These are phyloP conservation scores for Solenopsis fugax DNA, from an alignment of 1,140 invertebrate genomes.

Conservation along the genomic window DNA sequence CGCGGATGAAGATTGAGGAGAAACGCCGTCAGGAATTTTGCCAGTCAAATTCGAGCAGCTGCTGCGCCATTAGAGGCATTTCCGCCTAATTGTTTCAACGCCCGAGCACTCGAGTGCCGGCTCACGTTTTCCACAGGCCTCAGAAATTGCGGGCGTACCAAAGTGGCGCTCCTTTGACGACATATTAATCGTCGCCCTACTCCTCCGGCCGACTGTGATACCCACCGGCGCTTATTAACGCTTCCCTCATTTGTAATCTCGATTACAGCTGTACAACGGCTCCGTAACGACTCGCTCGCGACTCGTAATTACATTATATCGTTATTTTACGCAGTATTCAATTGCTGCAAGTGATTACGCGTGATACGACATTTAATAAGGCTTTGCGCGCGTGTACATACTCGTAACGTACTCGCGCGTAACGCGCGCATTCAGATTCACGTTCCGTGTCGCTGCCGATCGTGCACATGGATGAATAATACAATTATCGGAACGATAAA, in stretches of 20 bases:
- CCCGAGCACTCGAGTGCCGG: constrained; percentile 48
- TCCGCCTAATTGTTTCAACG: constrained; percentile 75
- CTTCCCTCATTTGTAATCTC: constrained; percentile 63
- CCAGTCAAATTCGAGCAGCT: constrained; percentile 70
- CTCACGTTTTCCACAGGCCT: constrained; percentile 62
- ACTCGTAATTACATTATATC: constrained; percentile 39
- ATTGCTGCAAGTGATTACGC: constrained; percentile 24
- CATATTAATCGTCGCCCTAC: constrained; percentile 71
- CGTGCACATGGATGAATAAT: neutral
- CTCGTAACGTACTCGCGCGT: neutral
- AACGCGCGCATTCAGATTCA: neutral
- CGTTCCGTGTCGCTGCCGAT: neutral
- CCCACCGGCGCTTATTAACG: constrained; percentile 44
- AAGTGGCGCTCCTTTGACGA: constrained; percentile 70
- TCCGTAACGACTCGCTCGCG: neutral
- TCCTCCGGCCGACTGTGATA: neutral
- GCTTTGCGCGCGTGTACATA: constrained; percentile 10
- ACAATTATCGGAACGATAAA: constrained; percentile 9
- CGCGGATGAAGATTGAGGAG: constrained; percentile 63
- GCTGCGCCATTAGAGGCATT: constrained; percentile 75
- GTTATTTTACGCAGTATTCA: constrained; percentile 35
- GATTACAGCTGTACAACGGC: constrained; percentile 31
- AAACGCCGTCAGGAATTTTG: constrained; percentile 66
- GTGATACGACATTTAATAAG: constrained; percentile 32
- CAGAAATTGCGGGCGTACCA: constrained; percentile 73